Percentiles rank a stretch among this genome's conserved stretches.
phyloP scores from a whole-genome alignment of 2,888 invertebrate species.

The Drosophila diplacantha region DNA sequence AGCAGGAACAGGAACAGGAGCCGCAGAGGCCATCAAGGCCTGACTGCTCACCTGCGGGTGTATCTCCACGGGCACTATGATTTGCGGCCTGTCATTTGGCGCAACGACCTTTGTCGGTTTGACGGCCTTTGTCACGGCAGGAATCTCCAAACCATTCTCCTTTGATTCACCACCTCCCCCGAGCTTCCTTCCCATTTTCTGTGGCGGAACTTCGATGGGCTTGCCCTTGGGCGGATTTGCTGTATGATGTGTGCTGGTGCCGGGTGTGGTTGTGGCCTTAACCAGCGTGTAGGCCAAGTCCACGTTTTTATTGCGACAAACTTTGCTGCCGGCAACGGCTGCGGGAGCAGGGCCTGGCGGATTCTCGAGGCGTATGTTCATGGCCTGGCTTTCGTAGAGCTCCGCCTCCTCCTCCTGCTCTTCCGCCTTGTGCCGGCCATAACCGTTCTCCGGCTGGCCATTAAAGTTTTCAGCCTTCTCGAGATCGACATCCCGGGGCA shows the following conservation, averaged over 20 bases:
- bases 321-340: conserved; percentile 48
- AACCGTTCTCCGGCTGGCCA: conserved; percentile 29
- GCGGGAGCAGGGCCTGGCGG: not conserved
- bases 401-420: conserved; percentile 2
- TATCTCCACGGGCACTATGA: conserved; percentile 71
- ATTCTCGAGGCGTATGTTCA: conserved; percentile 70
- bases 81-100: conserved; percentile 50
- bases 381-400: conserved; percentile 68
- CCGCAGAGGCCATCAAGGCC: conserved; percentile 1
- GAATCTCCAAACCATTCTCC: conserved; percentile 12
- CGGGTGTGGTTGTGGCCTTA: conserved; percentile 46
- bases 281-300: conserved; percentile 77
- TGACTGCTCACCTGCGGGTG: conserved; percentile 46
- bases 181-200: conserved; percentile 33
- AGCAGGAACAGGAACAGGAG: not conserved
- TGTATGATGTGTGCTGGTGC: conserved; percentile 1
- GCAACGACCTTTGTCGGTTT: conserved; percentile 42
- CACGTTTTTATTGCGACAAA: conserved; percentile 78
- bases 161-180: conserved; percentile 5
- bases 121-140: conserved; percentile 30
- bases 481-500: conserved; percentile 8
- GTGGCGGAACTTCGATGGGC: conserved; percentile 23
- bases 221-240: conserved; percentile 27
- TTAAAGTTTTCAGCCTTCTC: conserved; percentile 41
- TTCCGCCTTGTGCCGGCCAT: conserved; percentile 7